Conservation (phyloP, 1,140 invertebrate genomes). For the Aphaenogaster ashmeadi region DNA sequence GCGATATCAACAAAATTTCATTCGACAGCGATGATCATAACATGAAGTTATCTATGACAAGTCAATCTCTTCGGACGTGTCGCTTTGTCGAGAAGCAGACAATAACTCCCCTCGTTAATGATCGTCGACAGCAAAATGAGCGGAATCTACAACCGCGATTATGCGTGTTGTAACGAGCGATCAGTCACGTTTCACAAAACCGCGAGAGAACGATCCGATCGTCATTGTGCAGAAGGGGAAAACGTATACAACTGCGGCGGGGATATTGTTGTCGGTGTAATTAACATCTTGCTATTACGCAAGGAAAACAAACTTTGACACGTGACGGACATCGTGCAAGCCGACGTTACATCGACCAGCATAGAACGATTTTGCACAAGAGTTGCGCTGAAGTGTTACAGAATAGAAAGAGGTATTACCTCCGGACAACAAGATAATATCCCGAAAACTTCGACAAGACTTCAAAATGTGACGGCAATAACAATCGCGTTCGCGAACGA, state of each 20-base stretch:
- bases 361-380: neutral
- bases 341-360: conserved; percentile 7
- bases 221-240: neutral
- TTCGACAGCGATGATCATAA: conserved; percentile 19
- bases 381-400: neutral
- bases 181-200: conserved; percentile 42
- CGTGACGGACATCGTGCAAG: neutral
- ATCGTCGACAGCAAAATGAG: neutral
- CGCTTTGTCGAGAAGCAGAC: conserved; percentile 5
- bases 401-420: neutral
- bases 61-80: conserved; percentile 37
- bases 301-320: conserved; percentile 52
- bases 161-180: conserved; percentile 18
- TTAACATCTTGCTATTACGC: conserved; percentile 52
- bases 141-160: conserved; percentile 17
- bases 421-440: neutral
- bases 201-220: neutral
- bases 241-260: conserved; percentile 8
- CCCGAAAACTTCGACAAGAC: neutral
- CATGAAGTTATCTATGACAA: conserved; percentile 11
- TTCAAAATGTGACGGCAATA: neutral
- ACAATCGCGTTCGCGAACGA: neutral
- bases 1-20: conserved; percentile 11
- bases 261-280: conserved; percentile 40
- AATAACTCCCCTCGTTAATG: conserved; percentile 21